Percentiles rank a stretch among this genome's conserved stretches.
Evolutionary conservation across 2,888 invertebrate genomes (phyloP).

Genomic region (Tetranychus truncatus): DNA sequence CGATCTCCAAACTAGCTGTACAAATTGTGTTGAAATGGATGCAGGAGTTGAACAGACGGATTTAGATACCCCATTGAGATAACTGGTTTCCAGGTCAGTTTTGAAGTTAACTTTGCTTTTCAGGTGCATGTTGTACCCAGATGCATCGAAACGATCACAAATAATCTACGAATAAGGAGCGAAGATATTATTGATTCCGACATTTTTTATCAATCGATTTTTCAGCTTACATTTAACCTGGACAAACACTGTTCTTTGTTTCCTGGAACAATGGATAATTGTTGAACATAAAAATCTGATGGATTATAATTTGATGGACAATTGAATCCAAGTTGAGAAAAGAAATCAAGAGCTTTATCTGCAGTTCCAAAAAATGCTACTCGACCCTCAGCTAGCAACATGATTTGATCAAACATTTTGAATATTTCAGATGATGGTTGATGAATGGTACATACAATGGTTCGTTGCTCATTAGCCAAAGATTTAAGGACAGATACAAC

Average conservation of each 20-base stretch:
- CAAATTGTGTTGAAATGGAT: not conserved
- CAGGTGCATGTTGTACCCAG: not conserved
- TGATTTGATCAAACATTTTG: conserved; percentile 36
- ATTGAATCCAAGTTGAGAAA: conserved; percentile 31
- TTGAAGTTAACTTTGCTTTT: not conserved
- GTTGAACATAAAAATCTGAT: conserved; percentile 37
- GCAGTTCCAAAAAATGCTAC: conserved; percentile 39
- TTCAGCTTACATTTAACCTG: too few species aligned
- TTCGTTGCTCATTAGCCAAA: conserved; percentile 35
- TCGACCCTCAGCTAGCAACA: conserved; percentile 39
- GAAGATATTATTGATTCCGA: too few species aligned
- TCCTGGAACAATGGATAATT: conserved; percentile 28
- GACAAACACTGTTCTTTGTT: too few species aligned
- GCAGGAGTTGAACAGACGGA: conserved; percentile 41
- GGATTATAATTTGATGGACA: conserved; percentile 38
- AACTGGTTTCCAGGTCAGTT: not conserved
- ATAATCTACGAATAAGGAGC: too few species aligned
- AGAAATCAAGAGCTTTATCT: conserved; percentile 33
- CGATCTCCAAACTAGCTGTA: conserved; percentile 42
- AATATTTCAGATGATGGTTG: conserved; percentile 30
- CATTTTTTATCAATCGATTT: too few species aligned
- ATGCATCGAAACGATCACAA: too few species aligned
- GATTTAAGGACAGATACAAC: conserved; percentile 51
- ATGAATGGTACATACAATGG: conserved; percentile 40
- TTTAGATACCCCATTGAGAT: conserved; percentile 33